Evolutionary conservation across 2,888 invertebrate genomes (phyloP), one percentile per base, ranked within the genome.

Genomic region (Pyrrhia umbra): DNA sequence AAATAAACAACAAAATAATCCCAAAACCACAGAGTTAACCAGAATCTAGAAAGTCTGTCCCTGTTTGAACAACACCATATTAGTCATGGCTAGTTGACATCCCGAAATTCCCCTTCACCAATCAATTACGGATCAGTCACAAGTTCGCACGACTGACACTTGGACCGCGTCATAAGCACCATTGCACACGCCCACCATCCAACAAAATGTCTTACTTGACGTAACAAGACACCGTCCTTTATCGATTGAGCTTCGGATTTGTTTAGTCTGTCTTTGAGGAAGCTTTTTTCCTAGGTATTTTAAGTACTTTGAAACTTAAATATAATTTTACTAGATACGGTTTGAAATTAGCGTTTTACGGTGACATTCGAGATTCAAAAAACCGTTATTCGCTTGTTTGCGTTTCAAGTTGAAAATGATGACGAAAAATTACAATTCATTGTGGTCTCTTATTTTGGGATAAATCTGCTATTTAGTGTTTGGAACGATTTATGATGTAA

Each of bases 171-270:
- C 16, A 40, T 20, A 54, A 54, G 62, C 61, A 16, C 42, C 75
- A 77, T 63, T 71, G 66, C 59, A 46, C 72, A 72, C 90, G 86
- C 91, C 90, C 87, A 90, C 90, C 77, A 78, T 58, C 30, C 37
- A 80, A 85, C 86, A 77, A 88, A 92, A 93, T 91, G 92, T 92
- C 92, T 93, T 89, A 89, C 88, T 93, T 89, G 88, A 88, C 83
- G 88, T 84, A 90, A 90, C 86, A 81, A 73, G 88, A 89, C 86
- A 87, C 80, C 75, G 77, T 70, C 81, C 76, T 85, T 85, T 84
- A 87, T 85, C 80, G 81, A 77, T 66, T 42, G 43, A 34, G 43
- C 43, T 65, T 68, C 13, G 30, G 58, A 55, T 59, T 71, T n/a
- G 10, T 34, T 47, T n/a, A 6, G 21, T n/a, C 27, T 40, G 8